A percentile compares a stretch with the other conserved stretches of the same genome.
Evolutionary conservation across 2,888 invertebrate species (phyloP).

Genomic region (Dioctria rufipes): DNA sequence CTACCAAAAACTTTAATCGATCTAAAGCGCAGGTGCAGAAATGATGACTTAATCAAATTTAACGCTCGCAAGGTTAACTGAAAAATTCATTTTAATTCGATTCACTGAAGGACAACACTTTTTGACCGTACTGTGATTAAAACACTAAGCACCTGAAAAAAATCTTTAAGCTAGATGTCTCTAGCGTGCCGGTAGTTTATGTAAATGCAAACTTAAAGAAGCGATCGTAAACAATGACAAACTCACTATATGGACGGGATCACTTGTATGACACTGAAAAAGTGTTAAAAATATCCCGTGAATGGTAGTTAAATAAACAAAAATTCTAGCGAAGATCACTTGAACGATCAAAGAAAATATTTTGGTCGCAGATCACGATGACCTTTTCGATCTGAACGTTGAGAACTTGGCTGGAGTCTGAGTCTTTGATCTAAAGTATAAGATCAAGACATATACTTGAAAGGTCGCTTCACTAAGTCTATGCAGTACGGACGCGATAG

Average conservation of each 20-base stretch:
- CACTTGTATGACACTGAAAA: constrained; percentile 8
- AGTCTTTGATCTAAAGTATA: background rate
- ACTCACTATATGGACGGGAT: background rate
- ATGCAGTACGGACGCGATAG: background rate
- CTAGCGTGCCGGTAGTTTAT: constrained; percentile 18
- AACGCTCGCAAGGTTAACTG: constrained; percentile 10
- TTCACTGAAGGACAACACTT: constrained; percentile 28
- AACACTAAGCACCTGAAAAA: background rate
- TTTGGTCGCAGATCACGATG: constrained; percentile 25
- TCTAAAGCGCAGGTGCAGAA: constrained; percentile 19
- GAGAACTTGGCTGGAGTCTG: constrained; percentile 1
- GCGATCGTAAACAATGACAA: constrained; percentile 41
- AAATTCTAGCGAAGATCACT: background rate
- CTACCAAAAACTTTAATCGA: background rate
- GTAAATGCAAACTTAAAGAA: constrained; percentile 1
- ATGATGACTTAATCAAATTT: constrained; percentile 40
- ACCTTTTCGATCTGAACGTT: constrained; percentile 33
- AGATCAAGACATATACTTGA: constrained; percentile 19
- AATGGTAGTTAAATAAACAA: constrained; percentile 23
- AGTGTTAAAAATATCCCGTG: constrained; percentile 40
- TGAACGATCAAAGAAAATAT: background rate
- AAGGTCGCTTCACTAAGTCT: constrained; percentile 1
- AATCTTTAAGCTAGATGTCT: constrained; percentile 13
- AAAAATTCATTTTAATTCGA: constrained; percentile 15
- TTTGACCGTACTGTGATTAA: background rate